Evolutionary conservation across 2,888 invertebrate genomes (phyloP).

Genomic region (Willowsia nigromaculata): DNA sequence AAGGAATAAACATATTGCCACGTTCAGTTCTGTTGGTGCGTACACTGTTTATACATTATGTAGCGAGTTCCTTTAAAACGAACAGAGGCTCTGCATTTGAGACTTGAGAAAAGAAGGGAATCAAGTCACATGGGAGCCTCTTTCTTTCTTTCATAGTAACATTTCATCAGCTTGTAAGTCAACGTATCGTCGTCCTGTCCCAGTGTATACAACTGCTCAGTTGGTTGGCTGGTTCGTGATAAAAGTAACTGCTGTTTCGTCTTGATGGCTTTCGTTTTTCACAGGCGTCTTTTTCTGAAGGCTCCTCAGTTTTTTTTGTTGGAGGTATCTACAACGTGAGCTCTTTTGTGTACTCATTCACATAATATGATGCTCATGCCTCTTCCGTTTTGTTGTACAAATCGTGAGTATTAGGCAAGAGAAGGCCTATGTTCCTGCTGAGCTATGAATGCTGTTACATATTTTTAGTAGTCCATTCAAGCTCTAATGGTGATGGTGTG

Average conservation of each 20-base stretch:
- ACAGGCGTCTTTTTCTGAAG: background rate
- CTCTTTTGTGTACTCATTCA: constrained; percentile 4
- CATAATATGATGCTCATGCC: background rate
- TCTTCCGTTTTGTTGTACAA: constrained; percentile 43
- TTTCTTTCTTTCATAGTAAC: constrained; percentile 1
- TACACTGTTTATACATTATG: background rate
- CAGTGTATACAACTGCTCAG: background rate
- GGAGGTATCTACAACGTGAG: background rate
- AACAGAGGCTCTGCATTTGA: background rate
- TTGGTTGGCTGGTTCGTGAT: background rate
- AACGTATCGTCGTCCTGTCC: constrained; percentile 29
- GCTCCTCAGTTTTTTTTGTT: background rate
- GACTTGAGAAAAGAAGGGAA: constrained; percentile 46
- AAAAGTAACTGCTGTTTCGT: background rate
- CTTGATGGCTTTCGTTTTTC: background rate
- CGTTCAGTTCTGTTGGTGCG: background rate
- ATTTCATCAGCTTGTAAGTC: constrained; percentile 60
- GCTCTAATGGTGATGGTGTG: background rate
- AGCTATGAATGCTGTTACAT: background rate
- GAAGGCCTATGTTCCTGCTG: background rate
- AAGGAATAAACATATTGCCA: constrained; percentile 45
- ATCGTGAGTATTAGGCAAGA: constrained; percentile 43
- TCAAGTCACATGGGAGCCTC: constrained; percentile 63
- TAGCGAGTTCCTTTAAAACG: background rate
- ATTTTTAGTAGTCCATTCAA: background rate